Conservation (phyloP, 2,888 invertebrate genomes). For the Abscondita cerata region DNA sequence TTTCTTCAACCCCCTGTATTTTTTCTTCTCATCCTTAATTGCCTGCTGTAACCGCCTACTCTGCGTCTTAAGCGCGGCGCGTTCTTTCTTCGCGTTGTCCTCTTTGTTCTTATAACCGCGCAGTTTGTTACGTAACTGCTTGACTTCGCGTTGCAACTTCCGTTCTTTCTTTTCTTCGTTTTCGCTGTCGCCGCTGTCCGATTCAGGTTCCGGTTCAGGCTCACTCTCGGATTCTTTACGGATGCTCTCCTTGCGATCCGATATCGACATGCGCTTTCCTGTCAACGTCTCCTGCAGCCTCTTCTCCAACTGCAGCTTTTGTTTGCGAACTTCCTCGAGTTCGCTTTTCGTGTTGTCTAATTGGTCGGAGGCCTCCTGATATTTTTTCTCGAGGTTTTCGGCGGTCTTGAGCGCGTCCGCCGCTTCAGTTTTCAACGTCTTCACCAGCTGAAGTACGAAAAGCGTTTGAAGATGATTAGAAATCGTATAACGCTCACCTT, state of each 20-base stretch:
- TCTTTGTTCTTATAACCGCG: conserved; percentile 69
- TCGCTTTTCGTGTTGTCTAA: conserved; percentile 77
- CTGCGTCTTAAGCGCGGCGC: conserved; percentile 77
- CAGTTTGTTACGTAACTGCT: conserved; percentile 66
- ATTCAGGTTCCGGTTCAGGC: conserved; percentile 68
- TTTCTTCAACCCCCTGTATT: conserved; percentile 82
- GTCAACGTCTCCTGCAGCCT: conserved; percentile 72
- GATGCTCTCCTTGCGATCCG: conserved; percentile 60
- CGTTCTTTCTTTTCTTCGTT: conserved; percentile 68
- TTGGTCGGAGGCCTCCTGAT: conserved; percentile 76
- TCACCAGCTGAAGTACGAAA: conserved; percentile 61
- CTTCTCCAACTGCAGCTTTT: conserved; percentile 78
- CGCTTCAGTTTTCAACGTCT: conserved; percentile 75
- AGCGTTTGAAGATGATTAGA: not conserved
- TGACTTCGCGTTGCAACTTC: conserved; percentile 71
- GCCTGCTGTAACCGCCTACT: conserved; percentile 82
- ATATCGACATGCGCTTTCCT: conserved; percentile 44
- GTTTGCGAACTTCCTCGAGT: conserved; percentile 80
- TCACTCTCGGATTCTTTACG: conserved; percentile 63
- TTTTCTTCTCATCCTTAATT: conserved; percentile 80
- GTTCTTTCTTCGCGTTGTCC: conserved; percentile 77
- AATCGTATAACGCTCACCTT: conserved; percentile 45
- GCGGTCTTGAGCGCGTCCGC: conserved; percentile 79
- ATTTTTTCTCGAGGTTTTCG: conserved; percentile 82
- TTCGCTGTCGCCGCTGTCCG: conserved; percentile 71